These are phyloP conservation scores for Poecilia picta DNA, from an alignment of 2,797 vertebrate genomes.

Conservation along the genomic window DNA sequence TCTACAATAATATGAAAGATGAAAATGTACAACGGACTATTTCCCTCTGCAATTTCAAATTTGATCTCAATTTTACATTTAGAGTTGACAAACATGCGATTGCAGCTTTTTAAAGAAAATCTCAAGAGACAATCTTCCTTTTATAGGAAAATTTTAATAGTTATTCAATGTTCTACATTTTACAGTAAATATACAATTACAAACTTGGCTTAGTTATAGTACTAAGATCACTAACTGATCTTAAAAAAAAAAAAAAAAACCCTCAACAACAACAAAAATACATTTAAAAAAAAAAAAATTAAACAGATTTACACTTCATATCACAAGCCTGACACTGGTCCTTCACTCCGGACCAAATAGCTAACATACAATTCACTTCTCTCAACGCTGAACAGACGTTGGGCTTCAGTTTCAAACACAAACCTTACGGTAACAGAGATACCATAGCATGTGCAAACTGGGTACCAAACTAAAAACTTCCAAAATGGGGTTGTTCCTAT, in stretches of 20 bases:
- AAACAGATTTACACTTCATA: constrained; percentile 92
- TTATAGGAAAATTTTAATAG: constrained; percentile 97
- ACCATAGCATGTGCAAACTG: constrained; percentile 82
- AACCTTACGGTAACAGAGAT: constrained; percentile 77
- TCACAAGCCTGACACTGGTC: constrained; percentile 88
- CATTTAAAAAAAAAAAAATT: constrained; percentile 48
- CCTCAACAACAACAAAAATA: constrained; percentile 63
- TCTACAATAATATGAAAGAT: constrained; percentile 1
- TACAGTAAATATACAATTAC: constrained; percentile 99
- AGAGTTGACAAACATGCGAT: not conserved
- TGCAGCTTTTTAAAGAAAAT: not conserved
- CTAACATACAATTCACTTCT: constrained; percentile 82
- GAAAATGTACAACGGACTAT: not conserved
- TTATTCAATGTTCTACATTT: constrained; percentile 99
- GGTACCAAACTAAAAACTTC: constrained; percentile 80
- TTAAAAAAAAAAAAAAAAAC: constrained; percentile 85
- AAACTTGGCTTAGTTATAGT: constrained; percentile 99
- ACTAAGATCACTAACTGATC: constrained; percentile 95
- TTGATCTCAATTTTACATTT: not conserved
- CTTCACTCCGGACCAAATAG: constrained; percentile 82
- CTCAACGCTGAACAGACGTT: constrained; percentile 77
- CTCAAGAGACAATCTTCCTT: constrained; percentile 64
- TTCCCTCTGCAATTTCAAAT: not conserved
- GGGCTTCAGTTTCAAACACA: constrained; percentile 80
- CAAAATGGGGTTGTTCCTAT: constrained; percentile 79